Evolutionary conservation across 2,797 vertebrate species (phyloP).

Genomic region (Enteromius unitaeniatus): DNA sequence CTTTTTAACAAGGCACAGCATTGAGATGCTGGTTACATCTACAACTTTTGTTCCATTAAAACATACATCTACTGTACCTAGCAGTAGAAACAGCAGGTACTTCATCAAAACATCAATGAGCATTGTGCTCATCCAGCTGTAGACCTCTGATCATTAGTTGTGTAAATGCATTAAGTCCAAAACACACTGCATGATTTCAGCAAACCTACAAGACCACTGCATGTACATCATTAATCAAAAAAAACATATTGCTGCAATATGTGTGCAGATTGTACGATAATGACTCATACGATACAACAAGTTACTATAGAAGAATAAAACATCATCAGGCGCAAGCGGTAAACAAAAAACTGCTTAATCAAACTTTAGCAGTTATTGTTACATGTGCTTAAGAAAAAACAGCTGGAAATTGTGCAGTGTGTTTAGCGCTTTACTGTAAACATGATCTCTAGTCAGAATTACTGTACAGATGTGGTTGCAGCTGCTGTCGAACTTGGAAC

Average conservation of each 20-base stretch:
- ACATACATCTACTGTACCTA: neutral
- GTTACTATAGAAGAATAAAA: no score
- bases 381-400: no score
- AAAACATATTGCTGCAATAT: no score
- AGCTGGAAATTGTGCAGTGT: no score
- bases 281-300: no score
- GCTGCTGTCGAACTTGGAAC: neutral
- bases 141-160: neutral
- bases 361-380: no score
- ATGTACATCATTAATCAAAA: no score
- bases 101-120: slow-evolving; percentile 8
- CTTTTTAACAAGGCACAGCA: neutral
- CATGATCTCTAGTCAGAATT: neutral
- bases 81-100: slow-evolving; percentile 14
- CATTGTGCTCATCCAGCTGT: neutral
- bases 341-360: no score
- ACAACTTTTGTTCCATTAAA: slow-evolving; percentile 1
- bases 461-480: neutral
- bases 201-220: no score
- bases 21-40: slow-evolving; percentile 16
- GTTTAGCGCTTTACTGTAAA: neutral
- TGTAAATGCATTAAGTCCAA: neutral
- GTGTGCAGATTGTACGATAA: no score
- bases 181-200: no score
- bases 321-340: no score